Evolutionary conservation across 2,888 invertebrate genomes (phyloP).

Genomic region (Eupithecia inturbata): DNA sequence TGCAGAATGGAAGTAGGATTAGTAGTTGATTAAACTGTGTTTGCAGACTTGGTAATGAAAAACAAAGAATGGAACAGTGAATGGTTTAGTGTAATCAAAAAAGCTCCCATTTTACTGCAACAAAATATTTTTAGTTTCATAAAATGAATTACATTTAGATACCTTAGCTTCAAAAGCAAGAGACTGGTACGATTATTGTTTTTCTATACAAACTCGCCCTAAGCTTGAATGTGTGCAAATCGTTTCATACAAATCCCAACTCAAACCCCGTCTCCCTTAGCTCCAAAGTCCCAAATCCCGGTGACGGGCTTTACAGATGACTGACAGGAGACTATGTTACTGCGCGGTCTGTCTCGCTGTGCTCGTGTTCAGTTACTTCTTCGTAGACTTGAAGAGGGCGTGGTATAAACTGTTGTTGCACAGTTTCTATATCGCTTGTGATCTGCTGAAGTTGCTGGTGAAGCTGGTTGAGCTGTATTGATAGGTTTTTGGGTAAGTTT

Average conservation of each 20-base stretch:
- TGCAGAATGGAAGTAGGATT: not conserved
- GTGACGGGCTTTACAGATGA: conserved; percentile 66
- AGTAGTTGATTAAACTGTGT: conserved; percentile 6
- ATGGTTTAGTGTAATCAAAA: conserved; percentile 1
- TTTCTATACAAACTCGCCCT: too few species aligned
- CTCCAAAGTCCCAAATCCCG: conserved; percentile 35
- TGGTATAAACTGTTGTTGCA: conserved; percentile 76
- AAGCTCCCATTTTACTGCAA: not conserved
- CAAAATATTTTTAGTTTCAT: not conserved
- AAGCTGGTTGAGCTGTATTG: conserved; percentile 75
- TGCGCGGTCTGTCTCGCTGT: conserved; percentile 56
- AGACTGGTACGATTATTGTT: too few species aligned
- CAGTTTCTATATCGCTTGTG: conserved; percentile 72
- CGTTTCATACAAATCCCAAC: conserved; percentile 20
- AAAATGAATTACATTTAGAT: not conserved
- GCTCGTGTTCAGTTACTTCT: conserved; percentile 59
- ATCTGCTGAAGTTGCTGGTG: conserved; percentile 73
- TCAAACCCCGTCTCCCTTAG: conserved; percentile 27
- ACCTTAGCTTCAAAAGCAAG: not conserved
- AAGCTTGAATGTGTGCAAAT: conserved; percentile 25
- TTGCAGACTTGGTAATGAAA: not conserved
- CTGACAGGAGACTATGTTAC: conserved; percentile 60
- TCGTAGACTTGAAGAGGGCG: conserved; percentile 70
- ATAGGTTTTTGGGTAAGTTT: conserved; percentile 57
- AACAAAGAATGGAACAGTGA: not conserved